Base-by-base conservation (phyloP, 2,113 vertebrate species). In the Genyomyrus donnyi region DNA sequence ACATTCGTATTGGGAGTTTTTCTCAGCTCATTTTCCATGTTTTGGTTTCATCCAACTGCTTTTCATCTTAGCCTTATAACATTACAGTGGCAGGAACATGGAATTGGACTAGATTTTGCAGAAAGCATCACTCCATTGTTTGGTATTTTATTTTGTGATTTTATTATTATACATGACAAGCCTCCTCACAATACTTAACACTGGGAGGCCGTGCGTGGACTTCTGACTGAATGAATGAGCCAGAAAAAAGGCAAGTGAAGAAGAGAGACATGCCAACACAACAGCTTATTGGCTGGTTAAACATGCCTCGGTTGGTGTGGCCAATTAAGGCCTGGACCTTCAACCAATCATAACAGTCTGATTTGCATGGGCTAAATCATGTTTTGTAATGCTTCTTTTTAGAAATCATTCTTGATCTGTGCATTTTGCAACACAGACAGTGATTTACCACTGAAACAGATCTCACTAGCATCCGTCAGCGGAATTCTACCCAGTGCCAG, bases 401-500 rank as follows among this genome's bases (percentile, higher is more conserved):
- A 56, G 21, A 88, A 56, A 53, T 45, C 50, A 88, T 21, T 39
- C 6, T 39, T 58, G 52, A 42, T 56, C 21, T 42, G 31, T 42
- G 87, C 8, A 42, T 46, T 62, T 88, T 24, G 19, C 21, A 45
- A 87, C 53, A 62, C 85, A n/a, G 53, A 88, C 53, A 88, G 31
- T 24, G 53, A 19, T 2, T 42, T 39, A 45, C 35, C 15, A 42
- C 52, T 88, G 42, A 39, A 52, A 21, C 66, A 80, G 53, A 87
- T 70, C 84, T 90, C 84, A 49, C 83, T 21, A 49, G 53, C 56
- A 17, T 24, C 49, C 10, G 85, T 84, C 70, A 53, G 86, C 77
- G 24, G 46, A 88, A 84, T 90, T 88, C 90, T 66, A 90, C 87
- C 66, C 66, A 90, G 89, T 90, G 89, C 89, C 85, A 90, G 85